Percentiles rank a stretch among this genome's conserved stretches.
These are phyloP conservation scores for Pollenia angustigena DNA, from an alignment of 2,888 invertebrate species.

Conservation along the genomic window DNA sequence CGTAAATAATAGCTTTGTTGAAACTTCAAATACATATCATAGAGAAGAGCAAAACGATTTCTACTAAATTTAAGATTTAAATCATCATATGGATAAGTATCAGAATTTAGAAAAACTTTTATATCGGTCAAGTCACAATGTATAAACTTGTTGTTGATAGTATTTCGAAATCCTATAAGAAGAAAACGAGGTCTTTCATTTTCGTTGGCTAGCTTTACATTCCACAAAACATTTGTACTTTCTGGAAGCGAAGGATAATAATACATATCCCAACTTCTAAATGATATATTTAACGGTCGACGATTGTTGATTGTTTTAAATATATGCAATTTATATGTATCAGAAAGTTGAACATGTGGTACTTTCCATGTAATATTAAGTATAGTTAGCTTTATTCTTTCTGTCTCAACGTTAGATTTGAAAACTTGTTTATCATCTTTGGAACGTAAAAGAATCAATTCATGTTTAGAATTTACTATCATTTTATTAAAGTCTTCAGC, in stretches of 20 bases:
- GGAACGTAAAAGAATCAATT: slow-evolving; percentile 73
- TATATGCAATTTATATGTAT: slow-evolving; percentile 61
- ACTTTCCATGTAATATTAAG: slow-evolving; percentile 67
- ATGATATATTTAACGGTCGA: slow-evolving; percentile 44
- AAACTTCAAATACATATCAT: too few species aligned
- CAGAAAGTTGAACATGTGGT: slow-evolving; percentile 64
- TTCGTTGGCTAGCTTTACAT: slow-evolving; percentile 44
- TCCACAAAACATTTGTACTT: slow-evolving; percentile 60
- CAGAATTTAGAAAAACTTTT: too few species aligned
- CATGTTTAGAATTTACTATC: slow-evolving; percentile 82
- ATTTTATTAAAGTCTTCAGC: too few species aligned
- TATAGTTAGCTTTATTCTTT: not conserved
- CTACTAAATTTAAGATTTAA: too few species aligned
- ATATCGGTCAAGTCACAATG: slow-evolving; percentile 5
- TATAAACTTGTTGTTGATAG: not conserved
- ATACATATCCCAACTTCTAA: slow-evolving; percentile 63
- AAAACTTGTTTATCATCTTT: slow-evolving; percentile 42
- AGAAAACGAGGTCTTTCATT: not conserved
- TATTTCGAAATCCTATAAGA: not conserved
- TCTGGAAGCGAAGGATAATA: slow-evolving; percentile 49
- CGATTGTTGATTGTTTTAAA: slow-evolving; percentile 61
- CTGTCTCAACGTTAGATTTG: slow-evolving; percentile 2
- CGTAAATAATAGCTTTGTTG: not conserved
- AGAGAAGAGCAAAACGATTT: too few species aligned
- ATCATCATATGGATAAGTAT: not conserved